These are phyloP conservation scores for Ifrita kowaldi DNA, from an alignment of 2,113 vertebrate species.

Conservation along the genomic window DNA sequence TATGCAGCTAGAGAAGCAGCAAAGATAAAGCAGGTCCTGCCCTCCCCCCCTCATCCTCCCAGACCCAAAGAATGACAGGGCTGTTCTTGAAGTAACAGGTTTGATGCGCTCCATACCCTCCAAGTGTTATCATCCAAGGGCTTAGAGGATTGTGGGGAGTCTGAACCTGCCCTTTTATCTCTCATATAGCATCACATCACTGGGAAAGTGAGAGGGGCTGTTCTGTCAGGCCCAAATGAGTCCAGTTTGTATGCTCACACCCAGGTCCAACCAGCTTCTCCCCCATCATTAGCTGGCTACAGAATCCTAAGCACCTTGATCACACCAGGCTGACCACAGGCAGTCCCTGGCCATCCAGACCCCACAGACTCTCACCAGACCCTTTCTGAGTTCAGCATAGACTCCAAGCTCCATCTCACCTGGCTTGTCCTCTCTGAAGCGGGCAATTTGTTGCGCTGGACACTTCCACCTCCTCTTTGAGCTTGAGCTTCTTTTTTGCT, in stretches of 20 bases:
- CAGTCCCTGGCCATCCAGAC: neutral
- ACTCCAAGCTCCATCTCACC: neutral
- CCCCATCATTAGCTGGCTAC: neutral
- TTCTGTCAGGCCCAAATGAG: neutral
- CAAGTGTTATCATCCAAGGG: neutral
- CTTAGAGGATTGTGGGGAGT: neutral
- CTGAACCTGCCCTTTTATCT: neutral
- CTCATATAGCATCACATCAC: neutral
- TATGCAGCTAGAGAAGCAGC: neutral
- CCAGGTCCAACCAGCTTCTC: neutral
- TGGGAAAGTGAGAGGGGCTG: neutral
- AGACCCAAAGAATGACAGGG: neutral
- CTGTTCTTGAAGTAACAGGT: neutral
- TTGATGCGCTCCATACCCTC: neutral
- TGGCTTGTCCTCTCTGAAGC: neutral
- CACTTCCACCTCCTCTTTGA: constrained; percentile 22
- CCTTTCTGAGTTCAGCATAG: neutral
- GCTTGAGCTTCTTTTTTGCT: constrained; percentile 64
- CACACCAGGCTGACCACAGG: neutral
- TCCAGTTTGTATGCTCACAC: neutral
- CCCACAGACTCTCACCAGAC: neutral
- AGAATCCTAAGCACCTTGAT: neutral
- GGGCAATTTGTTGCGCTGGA: neutral
- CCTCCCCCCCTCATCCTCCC: neutral
- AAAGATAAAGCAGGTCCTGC: neutral